phyloP scores from a whole-genome alignment of 2,888 invertebrate species.

The Megastigmus dorsalis region DNA sequence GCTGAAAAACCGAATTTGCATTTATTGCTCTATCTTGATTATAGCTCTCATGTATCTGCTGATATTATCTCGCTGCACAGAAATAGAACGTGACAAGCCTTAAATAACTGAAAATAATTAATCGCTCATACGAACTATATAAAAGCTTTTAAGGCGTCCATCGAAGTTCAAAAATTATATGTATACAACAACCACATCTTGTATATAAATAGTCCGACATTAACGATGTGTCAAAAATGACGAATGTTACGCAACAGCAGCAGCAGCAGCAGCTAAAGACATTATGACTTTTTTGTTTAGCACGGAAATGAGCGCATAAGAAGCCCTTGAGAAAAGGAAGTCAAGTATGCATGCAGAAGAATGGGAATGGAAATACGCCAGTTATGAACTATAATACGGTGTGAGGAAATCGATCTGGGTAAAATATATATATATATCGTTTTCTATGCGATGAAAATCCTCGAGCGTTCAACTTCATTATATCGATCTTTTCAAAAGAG shows the following conservation, averaged over 20 bases:
- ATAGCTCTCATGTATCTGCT: too few species aligned
- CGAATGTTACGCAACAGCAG: background rate
- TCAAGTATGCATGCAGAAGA: conserved; percentile 35
- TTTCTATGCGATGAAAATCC: background rate
- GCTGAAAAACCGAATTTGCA: too few species aligned
- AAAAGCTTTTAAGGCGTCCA: too few species aligned
- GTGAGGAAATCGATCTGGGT: conserved; percentile 19
- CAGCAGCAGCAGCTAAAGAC: too few species aligned
- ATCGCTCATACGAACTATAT: too few species aligned
- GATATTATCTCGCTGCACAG: too few species aligned
- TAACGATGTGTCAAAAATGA: conserved; percentile 19
- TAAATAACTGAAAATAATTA: too few species aligned
- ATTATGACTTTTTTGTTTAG: conserved; percentile 38
- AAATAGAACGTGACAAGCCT: too few species aligned
- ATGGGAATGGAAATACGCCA: background rate
- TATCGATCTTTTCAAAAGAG: background rate
- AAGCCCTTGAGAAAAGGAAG: conserved; percentile 49
- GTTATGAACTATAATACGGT: background rate
- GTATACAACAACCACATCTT: too few species aligned
- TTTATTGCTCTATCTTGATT: too few species aligned
- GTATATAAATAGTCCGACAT: too few species aligned
- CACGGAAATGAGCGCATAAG: conserved; percentile 21
- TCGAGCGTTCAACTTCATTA: conserved; percentile 20
- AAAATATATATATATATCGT: conserved; percentile 12
- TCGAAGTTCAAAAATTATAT: too few species aligned